Conservation (phyloP, 2,888 invertebrate species). For the Caenorhabditis doughertyi region DNA sequence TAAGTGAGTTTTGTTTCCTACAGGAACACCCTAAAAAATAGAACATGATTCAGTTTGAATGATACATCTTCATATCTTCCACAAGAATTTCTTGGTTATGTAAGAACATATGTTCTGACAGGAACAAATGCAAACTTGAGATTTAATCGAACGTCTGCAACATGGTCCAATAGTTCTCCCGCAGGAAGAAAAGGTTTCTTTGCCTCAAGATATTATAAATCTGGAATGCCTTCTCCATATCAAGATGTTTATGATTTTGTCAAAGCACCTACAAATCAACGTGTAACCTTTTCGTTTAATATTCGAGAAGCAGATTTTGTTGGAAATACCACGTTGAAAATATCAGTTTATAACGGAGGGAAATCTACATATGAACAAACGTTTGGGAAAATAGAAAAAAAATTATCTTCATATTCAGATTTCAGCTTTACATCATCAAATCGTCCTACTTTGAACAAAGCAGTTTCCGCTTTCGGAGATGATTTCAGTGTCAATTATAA, state of each 20-base stretch:
- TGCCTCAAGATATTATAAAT: constrained; percentile 41
- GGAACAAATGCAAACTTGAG: constrained; percentile 1
- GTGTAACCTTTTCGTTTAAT: neutral
- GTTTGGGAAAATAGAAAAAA: neutral
- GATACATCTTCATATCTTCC: neutral
- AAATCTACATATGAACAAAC: constrained; percentile 17
- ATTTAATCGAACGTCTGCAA: neutral
- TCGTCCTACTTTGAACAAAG: neutral
- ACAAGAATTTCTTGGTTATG: constrained; percentile 51
- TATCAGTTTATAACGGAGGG: neutral
- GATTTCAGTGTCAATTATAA: constrained; percentile 8
- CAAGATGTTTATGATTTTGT: constrained; percentile 20
- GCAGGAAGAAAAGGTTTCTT: constrained; percentile 42
- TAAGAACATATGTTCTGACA: constrained; percentile 36
- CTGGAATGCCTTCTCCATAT: neutral
- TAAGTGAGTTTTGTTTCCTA: constrained; percentile 19
- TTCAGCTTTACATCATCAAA: neutral
- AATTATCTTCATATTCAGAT: neutral
- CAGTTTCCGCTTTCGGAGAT: constrained; percentile 11
- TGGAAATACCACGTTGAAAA: constrained; percentile 24
- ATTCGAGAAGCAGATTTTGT: constrained; percentile 37
- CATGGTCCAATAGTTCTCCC: neutral
- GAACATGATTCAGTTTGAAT: constrained; percentile 18
- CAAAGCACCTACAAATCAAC: neutral
- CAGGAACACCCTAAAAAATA: neutral